Conservation (phyloP, 2,797 vertebrate genomes). For the Heteromormyrus szaboi region DNA sequence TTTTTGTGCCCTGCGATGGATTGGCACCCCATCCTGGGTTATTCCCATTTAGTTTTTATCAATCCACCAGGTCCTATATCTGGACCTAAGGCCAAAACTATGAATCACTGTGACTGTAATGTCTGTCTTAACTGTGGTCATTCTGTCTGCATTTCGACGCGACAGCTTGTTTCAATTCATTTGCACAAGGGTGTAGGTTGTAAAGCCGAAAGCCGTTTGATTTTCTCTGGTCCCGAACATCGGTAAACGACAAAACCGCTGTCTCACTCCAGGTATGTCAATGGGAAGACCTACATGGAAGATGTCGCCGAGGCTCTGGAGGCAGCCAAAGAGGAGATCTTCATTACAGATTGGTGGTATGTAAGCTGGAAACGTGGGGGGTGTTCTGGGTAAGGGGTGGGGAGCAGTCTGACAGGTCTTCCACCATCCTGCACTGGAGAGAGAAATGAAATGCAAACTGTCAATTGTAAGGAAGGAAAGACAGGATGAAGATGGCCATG, state of each 20-base stretch:
- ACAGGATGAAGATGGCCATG: not conserved
- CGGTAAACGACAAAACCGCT: not conserved
- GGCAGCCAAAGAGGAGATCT: conserved; percentile 90
- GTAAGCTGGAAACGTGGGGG: conserved; percentile 39
- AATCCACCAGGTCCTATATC: not conserved
- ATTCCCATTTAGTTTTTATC: not conserved
- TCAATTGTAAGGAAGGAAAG: not conserved
- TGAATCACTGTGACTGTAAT: not conserved
- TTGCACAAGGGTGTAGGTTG: not conserved
- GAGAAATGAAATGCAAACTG: not conserved
- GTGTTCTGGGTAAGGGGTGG: not conserved
- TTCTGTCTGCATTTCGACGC: not conserved
- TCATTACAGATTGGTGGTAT: conserved; percentile 98
- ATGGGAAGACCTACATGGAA: conserved; percentile 90
- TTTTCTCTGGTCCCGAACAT: not conserved
- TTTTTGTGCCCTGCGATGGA: not conserved
- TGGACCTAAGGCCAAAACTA: not conserved
- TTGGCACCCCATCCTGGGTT: not conserved
- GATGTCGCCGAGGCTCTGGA: conserved; percentile 90
- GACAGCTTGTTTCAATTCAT: not conserved
- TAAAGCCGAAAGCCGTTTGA: not conserved
- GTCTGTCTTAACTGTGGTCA: not conserved
- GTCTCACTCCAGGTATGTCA: conserved; percentile 79
- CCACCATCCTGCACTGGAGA: not conserved
- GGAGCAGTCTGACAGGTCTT: not conserved